Evolutionary conservation across 2,113 vertebrate genomes (phyloP), one percentile per base, ranked within the genome.

Genomic region (Chrysemys picta): DNA sequence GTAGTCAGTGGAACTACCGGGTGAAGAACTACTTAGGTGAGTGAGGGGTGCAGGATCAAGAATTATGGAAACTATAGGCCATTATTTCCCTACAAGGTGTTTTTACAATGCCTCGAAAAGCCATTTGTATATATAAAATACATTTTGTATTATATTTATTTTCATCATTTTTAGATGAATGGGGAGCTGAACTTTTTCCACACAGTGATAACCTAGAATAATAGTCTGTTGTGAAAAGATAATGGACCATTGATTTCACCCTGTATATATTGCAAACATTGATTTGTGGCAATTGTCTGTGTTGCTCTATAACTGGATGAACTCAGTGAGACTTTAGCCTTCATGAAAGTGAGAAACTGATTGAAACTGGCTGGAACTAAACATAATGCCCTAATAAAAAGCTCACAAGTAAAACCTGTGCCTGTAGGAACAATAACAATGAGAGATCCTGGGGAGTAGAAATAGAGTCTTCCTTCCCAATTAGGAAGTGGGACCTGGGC

Each of bases 141-240:
- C 42, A 56, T 87, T 83, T 92, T 42, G 85, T 52, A 85, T 75
- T 50, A 19, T 75, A 29, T 79, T 96, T 88, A 90, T 89, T 57
- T 29, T 90, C 14, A 57, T 92, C 89, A 91, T 92, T 95, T 90
- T 94, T 17, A 90, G 88, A 69, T 31, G 65, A 94, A 95, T 94
- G 88, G 91, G 91, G 87, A 94, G 57, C 89, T 95, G 93, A 91
- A 92, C 89, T 88, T 93, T 97, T 72, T 93, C 83, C 90, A 95
- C 89, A 54, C 92, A 59, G 42, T 69, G 31, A 49, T 91, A 85
- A 89, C 84, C 81, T 65, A 93, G 75, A 96, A 96, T 45, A 97
- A 96, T 93, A 92, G 93, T 49, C 92, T 0, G 14, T 92, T 80
- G 38, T 53, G 90, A 83, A 81, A 84, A 65, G 53, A 50, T 47